Base-by-base conservation (phyloP, 2,113 vertebrate genomes). In the Jaculus jaculus region DNA sequence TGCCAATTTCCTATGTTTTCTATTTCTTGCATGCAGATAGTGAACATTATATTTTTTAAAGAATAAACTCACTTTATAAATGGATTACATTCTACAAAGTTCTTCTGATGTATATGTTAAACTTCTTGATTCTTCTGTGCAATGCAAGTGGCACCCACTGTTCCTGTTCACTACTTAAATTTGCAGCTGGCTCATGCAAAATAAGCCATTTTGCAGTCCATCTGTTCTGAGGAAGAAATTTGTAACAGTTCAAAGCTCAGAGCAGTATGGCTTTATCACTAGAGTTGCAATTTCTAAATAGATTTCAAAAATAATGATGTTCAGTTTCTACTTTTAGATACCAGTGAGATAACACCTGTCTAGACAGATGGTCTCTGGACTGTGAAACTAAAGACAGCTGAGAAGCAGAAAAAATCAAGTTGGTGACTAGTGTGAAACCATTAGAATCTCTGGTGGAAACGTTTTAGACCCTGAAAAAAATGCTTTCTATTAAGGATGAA, bases 121-220 rank as follows among this genome's bases (percentile, higher is more conserved):
- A 95, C 96, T 96, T 93, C 68, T 96, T 94, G 72, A 96, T 92
- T 91, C 96, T 87, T 89, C 90, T 94, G 89, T 97, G 91, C 95
- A 97, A 93, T 95, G 94, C 96, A 90, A 88, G 47, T 12, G 93
- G 85, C 74, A 96, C 93, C 66, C 94, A 93, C 93, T 97, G 86
- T 92, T 97, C 94, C 72, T 91, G 91, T 95, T 97, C 60, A 47
- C 95, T 95, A 95, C 86, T 97, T 96, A 96, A 95, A 92, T 93
- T 96, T 96, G 96, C 97, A 98, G 97, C 97, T 98, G 98, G 95
- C 96, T 92, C 84, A 94, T 90, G 92, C 90, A 96, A 97, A 98
- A 94, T 96, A 97, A 97, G 95, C 92, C 97, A 96, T 97, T 98
- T 97, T 97, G 95, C 88, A 97, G 95, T 75, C 98, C 98, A 98